These are phyloP conservation scores for Tolypeutes matacus DNA, from an alignment of 2,797 vertebrate species.

Conservation along the genomic window DNA sequence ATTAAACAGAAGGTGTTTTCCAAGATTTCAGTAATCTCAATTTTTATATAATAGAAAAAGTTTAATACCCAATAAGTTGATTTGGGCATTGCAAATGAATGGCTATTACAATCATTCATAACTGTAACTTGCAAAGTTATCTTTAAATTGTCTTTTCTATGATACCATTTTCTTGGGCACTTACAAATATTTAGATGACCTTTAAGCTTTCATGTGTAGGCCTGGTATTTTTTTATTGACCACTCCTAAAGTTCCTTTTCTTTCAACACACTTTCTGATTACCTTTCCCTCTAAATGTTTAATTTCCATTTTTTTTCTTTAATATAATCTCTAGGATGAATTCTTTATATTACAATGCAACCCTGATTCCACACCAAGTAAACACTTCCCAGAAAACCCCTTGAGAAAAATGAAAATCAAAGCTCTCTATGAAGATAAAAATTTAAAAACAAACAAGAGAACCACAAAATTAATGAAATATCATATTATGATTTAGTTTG, in stretches of 20 bases:
- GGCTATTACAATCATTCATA: conserved; percentile 24
- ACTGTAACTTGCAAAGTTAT: conserved; percentile 20
- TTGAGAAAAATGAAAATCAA: neutral
- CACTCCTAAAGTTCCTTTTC: conserved; percentile 21
- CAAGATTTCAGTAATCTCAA: neutral
- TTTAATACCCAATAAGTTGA: neutral
- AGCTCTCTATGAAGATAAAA: conserved; percentile 12
- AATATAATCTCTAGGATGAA: conserved; percentile 20
- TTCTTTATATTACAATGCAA: neutral
- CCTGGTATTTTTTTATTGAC: conserved; percentile 28
- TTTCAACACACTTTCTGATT: conserved; percentile 30
- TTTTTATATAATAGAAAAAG: neutral
- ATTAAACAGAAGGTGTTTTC: conserved; percentile 42
- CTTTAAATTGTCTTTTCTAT: conserved; percentile 9
- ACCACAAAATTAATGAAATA: conserved; percentile 52
- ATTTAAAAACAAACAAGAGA: conserved; percentile 51
- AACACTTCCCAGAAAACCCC: conserved; percentile 28
- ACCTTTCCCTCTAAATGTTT: conserved; percentile 28
- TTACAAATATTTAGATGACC: neutral
- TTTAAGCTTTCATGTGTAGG: conserved; percentile 35
- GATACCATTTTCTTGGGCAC: neutral
- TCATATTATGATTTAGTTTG: conserved; percentile 50
- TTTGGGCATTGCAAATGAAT: neutral
- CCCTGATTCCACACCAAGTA: conserved; percentile 33
- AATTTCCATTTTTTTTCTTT: neutral